Percentiles rank a stretch among this genome's conserved stretches.
Evolutionary conservation across 1,140 invertebrate genomes (phyloP).

Genomic region (Hycleus phaleratus): DNA sequence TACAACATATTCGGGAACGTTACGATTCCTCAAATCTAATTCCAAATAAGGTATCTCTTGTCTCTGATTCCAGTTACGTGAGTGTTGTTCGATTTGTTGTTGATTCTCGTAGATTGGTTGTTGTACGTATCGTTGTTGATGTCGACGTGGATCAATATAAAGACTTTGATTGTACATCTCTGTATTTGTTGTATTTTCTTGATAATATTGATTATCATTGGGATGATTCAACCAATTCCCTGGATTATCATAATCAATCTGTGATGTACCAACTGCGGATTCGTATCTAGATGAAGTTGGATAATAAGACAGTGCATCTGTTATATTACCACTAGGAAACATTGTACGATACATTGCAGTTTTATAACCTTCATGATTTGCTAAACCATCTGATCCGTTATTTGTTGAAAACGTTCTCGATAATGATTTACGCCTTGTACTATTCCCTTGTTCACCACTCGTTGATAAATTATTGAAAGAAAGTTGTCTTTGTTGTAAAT

Average conservation of each 20-base stretch:
- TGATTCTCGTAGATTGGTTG: slow-evolving; percentile 43
- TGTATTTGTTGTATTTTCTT: slow-evolving; percentile 51
- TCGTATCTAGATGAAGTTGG: slow-evolving; percentile 63
- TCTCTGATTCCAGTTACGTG: slow-evolving; percentile 41
- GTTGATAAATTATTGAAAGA: slow-evolving; percentile 49
- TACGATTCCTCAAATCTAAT: slow-evolving; percentile 41
- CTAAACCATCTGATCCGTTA: slow-evolving; percentile 46
- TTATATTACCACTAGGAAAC: slow-evolving; percentile 64
- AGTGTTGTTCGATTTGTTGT: slow-evolving; percentile 41
- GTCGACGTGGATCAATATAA: slow-evolving; percentile 51
- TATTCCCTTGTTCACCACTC: slow-evolving; percentile 29
- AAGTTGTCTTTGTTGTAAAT: slow-evolving; percentile 42
- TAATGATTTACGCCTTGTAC: slow-evolving; percentile 35
- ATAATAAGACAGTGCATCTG: slow-evolving; percentile 68
- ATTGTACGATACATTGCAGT: slow-evolving; percentile 53
- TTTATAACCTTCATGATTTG: slow-evolving; percentile 60
- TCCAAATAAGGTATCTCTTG: slow-evolving; percentile 39
- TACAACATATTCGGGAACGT: slow-evolving; percentile 39
- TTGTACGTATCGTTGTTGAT: slow-evolving; percentile 44
- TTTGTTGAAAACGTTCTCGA: slow-evolving; percentile 49
- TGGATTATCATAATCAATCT: slow-evolving; percentile 49
- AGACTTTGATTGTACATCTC: slow-evolving; percentile 51
- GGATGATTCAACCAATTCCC: slow-evolving; percentile 47
- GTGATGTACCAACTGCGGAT: slow-evolving; percentile 50
- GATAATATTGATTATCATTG: slow-evolving; percentile 46